phyloP scores from a whole-genome alignment of 1,140 invertebrate species.

The Drosophila biarmipes region DNA sequence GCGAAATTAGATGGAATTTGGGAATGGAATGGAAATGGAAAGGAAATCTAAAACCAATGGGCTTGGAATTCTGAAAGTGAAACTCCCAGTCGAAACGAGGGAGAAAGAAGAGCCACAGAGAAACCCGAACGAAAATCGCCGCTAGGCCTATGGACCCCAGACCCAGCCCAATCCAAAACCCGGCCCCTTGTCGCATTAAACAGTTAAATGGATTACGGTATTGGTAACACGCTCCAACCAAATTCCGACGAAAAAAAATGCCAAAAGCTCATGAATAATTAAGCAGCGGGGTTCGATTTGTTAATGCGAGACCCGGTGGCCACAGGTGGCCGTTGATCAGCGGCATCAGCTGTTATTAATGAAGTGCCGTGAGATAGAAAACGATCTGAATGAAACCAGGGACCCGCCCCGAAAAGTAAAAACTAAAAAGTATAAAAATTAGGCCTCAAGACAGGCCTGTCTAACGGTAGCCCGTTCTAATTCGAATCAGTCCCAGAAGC shows the following conservation, averaged over 20 bases:
- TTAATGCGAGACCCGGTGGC: slow-evolving; percentile 1
- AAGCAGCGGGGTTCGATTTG: slow-evolving; percentile 27
- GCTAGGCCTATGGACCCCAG: slow-evolving; percentile 26
- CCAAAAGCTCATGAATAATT: slow-evolving; percentile 72
- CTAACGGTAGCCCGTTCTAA: slow-evolving; percentile 77
- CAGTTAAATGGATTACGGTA: slow-evolving; percentile 79
- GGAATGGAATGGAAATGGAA: slow-evolving; percentile 5
- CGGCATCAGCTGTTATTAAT: slow-evolving; percentile 41
- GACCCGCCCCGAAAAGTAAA: not conserved
- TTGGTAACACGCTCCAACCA: slow-evolving; percentile 55
- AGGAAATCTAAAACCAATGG: slow-evolving; percentile 22
- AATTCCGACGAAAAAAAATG: slow-evolving; percentile 26
- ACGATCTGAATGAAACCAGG: slow-evolving; percentile 32
- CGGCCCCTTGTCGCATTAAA: slow-evolving; percentile 42
- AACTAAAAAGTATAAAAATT: not conserved
- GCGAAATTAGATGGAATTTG: slow-evolving; percentile 22
- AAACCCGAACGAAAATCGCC: slow-evolving; percentile 10
- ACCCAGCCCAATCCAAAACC: slow-evolving; percentile 28
- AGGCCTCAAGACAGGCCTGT: not conserved
- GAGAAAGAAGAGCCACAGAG: slow-evolving; percentile 12
- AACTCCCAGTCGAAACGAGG: slow-evolving; percentile 2
- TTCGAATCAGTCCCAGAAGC: slow-evolving; percentile 49
- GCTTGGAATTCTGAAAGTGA: slow-evolving; percentile 61
- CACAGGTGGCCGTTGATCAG: slow-evolving; percentile 39
- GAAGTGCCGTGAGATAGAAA: slow-evolving; percentile 47